Conservation (phyloP, 2,797 vertebrate species). For the Geotrypetes seraphini region DNA sequence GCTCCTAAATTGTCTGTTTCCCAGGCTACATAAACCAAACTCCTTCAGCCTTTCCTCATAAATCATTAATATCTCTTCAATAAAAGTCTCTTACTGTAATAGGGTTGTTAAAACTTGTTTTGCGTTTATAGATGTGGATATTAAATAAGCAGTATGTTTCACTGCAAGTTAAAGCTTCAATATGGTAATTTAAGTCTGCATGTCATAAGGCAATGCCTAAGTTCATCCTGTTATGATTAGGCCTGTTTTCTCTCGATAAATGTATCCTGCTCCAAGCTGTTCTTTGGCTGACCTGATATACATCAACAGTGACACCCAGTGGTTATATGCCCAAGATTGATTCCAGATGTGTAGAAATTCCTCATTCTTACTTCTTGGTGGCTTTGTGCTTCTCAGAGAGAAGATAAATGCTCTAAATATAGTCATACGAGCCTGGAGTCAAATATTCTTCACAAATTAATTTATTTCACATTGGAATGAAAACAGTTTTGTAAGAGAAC, state of each 20-base stretch:
- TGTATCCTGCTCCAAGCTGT: conserved; percentile 4
- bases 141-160: not conserved
- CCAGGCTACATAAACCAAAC: no score
- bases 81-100: no score
- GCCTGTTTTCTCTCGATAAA: conserved; percentile 24
- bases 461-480: no score
- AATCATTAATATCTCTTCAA: no score
- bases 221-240: conserved; percentile 17
- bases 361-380: conserved; percentile 30
- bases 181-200: not conserved
- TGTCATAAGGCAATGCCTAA: not conserved
- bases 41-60: no score
- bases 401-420: conserved; percentile 38
- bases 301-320: conserved; percentile 48
- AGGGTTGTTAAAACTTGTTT: no score
- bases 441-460: conserved; percentile 14
- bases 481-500: no score
- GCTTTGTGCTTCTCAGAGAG: conserved; percentile 41
- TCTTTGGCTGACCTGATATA: conserved; percentile 30
- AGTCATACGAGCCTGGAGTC: conserved; percentile 28
- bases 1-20: no score
- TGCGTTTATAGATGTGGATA: fast-evolving
- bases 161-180: conserved; percentile 11
- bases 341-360: conserved; percentile 41
- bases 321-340: conserved; percentile 37